Base-by-base conservation (phyloP, 2,888 invertebrate genomes). In the Lasiommata megera region DNA sequence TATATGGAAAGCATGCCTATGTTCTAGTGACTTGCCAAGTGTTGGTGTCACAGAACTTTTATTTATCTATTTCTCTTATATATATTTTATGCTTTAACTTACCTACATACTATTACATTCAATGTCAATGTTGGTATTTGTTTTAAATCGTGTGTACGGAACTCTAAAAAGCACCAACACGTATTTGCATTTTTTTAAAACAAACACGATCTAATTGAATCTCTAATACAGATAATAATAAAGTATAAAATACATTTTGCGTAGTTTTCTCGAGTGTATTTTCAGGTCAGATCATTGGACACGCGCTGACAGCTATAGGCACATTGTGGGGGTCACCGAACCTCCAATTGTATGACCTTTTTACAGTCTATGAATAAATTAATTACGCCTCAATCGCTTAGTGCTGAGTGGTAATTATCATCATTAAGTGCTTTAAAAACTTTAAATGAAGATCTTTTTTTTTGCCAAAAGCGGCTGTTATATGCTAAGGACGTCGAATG, bases 341-440 rank as follows among this genome's bases (percentile, higher is more conserved):
- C 74, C 69, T 69, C 69, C 73, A 79, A 76, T 59, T 38, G 55
- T 71, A 67, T 78, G 79, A 79, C 79, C 79, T 77, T 73, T 75
- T 66, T 66, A 65, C 63, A 58, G 56, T 66, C 64, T 59, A 63
- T 68, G 60, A 61, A 63, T 61, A 63, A 46, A 58, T 55, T 55
- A 58, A 60, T 60, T 55, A 58, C 23, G 37, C 37, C 36, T 40
- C 48, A 52, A 51, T 51, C 43, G 37, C 29, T 58, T 53, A 37
- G 41, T 48, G 38, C 40, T 12, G 34, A 17, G 23, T 38, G 41
- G 46, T 55, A 54, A 54, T 47, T 40, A 58, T 34, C 40, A 34
- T 44, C 51, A 12, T n/a, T 18, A 50, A 51, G 18, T 37, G 40
- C 28, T 31, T 47, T 18, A 41, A 31, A 44, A 46, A 16, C 9